These are phyloP conservation scores for Oryctolagus cuniculus DNA, from an alignment of 2,113 vertebrate species.

Conservation along the genomic window mOryCun1.1 NC_091450.1:27712501-27713000, in stretches of 20 bases:
- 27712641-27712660: constrained; percentile 79
- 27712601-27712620: not conserved
- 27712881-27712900: not conserved
- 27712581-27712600: not conserved
- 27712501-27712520: no score
- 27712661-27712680: constrained; percentile 78
- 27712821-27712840: constrained; percentile 82
- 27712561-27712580: not conserved
- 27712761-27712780: constrained; percentile 70
- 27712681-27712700: constrained; percentile 80
- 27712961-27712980: not conserved
- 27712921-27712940: no score
- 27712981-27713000: not conserved
- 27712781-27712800: constrained; percentile 71
- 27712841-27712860: not conserved
- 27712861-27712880: not conserved
- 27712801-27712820: not conserved
- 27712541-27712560: not conserved
- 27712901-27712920: not conserved
- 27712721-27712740: constrained; percentile 76
- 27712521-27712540: not conserved
- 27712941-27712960: not conserved
- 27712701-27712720: constrained; percentile 81
- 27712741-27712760: constrained; percentile 69
- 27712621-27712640: constrained; percentile 66